Evolutionary conservation across 2,113 vertebrate species (phyloP).

Genomic region (Lampris incognitus): DNA sequence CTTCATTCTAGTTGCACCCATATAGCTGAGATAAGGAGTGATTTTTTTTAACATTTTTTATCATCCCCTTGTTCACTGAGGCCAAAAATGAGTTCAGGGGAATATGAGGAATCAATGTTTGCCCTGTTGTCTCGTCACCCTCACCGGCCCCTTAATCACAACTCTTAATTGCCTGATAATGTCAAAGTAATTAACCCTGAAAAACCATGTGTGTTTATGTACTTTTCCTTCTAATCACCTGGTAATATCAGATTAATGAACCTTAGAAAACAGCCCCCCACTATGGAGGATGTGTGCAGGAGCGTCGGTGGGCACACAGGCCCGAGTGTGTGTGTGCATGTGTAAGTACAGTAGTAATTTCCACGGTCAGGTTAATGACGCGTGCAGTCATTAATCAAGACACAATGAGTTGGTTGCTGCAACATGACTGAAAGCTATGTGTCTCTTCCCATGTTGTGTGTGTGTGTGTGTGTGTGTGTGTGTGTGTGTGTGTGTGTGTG

Average conservation of each 20-base stretch:
- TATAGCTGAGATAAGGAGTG: neutral
- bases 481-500: neutral
- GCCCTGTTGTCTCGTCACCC: constrained; percentile 24
- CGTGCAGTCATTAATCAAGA: constrained; percentile 48
- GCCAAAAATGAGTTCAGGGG: constrained; percentile 14
- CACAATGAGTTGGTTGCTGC: constrained; percentile 35
- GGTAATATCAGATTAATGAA: constrained; percentile 5
- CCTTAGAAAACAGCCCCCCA: neutral
- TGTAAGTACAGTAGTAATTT: constrained; percentile 33
- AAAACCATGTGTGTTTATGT: neutral
- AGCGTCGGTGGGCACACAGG: neutral
- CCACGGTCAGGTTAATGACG: constrained; percentile 51
- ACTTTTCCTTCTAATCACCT: constrained; percentile 5
- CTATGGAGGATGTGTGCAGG: too few relatives aligned
- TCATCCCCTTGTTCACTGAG: constrained; percentile 16
- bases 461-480: neutral
- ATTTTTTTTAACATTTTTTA: constrained; percentile 20
- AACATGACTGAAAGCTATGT: constrained; percentile 24
- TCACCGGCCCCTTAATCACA: constrained; percentile 41
- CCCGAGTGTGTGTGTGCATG: neutral
- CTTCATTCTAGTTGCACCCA: too few relatives aligned
- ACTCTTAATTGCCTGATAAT: constrained; percentile 41
- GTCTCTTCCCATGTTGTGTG: neutral
- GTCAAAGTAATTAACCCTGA: constrained; percentile 47
- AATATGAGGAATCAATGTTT: constrained; percentile 53